A percentile compares a stretch with the other conserved stretches of the same genome.
Evolutionary conservation across 92 coral and sea anemone species (phyloP).

Genomic region (Epizoanthus scotinus): DNA sequence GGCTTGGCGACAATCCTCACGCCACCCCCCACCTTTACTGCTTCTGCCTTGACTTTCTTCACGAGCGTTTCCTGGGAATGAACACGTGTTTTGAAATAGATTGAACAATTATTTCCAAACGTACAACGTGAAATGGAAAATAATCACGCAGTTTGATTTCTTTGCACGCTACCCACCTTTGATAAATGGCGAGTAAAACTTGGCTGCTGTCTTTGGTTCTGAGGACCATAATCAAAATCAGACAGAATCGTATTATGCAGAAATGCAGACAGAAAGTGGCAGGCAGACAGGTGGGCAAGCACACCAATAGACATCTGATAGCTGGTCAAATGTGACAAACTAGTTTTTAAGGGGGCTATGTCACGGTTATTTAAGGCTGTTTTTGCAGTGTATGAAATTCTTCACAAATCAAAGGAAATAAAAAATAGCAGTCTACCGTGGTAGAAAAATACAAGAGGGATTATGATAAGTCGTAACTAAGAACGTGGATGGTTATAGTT

Average conservation of each 20-base stretch:
- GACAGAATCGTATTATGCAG: neutral
- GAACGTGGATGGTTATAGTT: no score
- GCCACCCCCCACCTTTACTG: constrained; percentile 65
- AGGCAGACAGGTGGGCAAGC: neutral
- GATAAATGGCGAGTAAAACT: constrained; percentile 67
- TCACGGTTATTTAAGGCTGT: no score
- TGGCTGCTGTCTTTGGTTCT: constrained; percentile 51
- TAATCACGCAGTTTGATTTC: neutral
- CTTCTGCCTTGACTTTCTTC: constrained; percentile 52
- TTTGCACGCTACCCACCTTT: constrained; percentile 51
- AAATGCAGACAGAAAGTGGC: neutral
- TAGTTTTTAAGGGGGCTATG: no score
- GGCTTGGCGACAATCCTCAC: constrained; percentile 67
- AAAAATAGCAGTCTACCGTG: no score
- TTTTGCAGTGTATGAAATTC: no score
- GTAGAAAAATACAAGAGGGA: no score
- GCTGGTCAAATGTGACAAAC: neutral
- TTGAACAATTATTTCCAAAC: no score
- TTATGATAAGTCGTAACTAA: no score
- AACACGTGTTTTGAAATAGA: neutral
- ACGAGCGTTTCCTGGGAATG: constrained; percentile 52
- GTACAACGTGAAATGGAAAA: no score
- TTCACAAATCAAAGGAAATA: no score
- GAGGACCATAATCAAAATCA: neutral
- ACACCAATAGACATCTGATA: neutral